phyloP scores from a whole-genome alignment of 2,888 invertebrate species.

The Drosophila paramelanica region DNA sequence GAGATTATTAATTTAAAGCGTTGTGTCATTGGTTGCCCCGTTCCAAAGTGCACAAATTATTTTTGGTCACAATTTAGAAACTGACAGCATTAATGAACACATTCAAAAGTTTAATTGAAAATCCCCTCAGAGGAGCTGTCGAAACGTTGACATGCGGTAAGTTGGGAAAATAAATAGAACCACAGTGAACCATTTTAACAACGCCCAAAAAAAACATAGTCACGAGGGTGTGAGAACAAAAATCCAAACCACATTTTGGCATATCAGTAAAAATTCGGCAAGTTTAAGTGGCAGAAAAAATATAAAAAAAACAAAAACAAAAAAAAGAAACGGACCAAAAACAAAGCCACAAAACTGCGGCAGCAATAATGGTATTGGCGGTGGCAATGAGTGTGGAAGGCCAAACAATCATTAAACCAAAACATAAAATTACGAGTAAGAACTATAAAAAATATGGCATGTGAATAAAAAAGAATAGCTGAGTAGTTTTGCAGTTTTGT shows the following conservation, averaged over 20 bases:
- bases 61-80: not conserved
- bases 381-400: constrained; percentile 21
- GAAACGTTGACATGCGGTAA: not conserved
- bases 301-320: no score
- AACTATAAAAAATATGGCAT: constrained; percentile 32
- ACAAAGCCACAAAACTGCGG: constrained; percentile 43
- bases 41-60: no score
- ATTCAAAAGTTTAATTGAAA: constrained; percentile 4
- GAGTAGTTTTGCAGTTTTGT: constrained; percentile 34
- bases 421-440: constrained; percentile 44
- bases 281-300: constrained; percentile 26
- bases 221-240: not conserved
- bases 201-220: not conserved
- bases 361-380: constrained; percentile 21
- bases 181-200: not conserved
- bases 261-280: constrained; percentile 21
- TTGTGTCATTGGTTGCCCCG: no score
- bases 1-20: not conserved
- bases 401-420: constrained; percentile 34
- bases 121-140: constrained; percentile 2
- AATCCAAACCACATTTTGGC: constrained; percentile 31
- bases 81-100: not conserved
- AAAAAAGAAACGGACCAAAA: constrained; percentile 80
- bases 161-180: not conserved
- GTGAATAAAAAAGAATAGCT: constrained; percentile 24